A percentile compares a stretch with the other conserved stretches of the same genome.
phyloP scores from a whole-genome alignment of 2,888 invertebrate genomes.

The Teleogryllus oceanicus region DNA sequence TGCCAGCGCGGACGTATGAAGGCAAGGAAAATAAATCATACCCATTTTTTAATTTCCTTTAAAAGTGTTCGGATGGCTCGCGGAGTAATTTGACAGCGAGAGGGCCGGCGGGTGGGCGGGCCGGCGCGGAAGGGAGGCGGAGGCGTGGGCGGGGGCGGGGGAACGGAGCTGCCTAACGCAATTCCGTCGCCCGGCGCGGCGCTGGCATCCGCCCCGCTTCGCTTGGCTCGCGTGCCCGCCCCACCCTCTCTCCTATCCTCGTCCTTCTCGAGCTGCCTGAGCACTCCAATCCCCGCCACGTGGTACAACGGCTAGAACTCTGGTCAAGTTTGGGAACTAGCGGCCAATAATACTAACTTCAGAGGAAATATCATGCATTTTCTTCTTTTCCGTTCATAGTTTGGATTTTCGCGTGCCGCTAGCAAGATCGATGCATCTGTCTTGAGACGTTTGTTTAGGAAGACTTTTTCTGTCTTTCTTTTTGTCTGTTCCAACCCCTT shows the following conservation, averaged over 20 bases:
- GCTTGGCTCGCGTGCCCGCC: background rate
- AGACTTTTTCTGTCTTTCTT: too few relatives aligned
- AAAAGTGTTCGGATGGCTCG: constrained; percentile 18
- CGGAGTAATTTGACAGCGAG: constrained; percentile 18
- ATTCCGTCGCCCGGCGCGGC: background rate
- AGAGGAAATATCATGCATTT: too few relatives aligned
- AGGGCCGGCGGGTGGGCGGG: background rate
- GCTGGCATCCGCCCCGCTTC: background rate
- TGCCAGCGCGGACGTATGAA: background rate
- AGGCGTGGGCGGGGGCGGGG: background rate
- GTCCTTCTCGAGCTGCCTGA: background rate
- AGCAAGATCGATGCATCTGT: too few relatives aligned
- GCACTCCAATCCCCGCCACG: background rate
- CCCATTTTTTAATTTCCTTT: constrained; percentile 11
- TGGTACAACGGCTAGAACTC: too few relatives aligned
- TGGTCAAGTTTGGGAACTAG: too few relatives aligned
- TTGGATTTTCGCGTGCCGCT: too few relatives aligned
- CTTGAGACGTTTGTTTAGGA: too few relatives aligned
- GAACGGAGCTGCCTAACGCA: background rate
- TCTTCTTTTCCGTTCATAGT: too few relatives aligned
- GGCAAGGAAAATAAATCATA: constrained; percentile 4
- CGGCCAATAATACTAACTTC: too few relatives aligned
- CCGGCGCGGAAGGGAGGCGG: background rate
- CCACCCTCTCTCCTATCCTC: background rate
- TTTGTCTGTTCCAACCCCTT: too few relatives aligned